Evolutionary conservation across 2,888 invertebrate species (phyloP).

Genomic region (Anagyrus pseudococci): DNA sequence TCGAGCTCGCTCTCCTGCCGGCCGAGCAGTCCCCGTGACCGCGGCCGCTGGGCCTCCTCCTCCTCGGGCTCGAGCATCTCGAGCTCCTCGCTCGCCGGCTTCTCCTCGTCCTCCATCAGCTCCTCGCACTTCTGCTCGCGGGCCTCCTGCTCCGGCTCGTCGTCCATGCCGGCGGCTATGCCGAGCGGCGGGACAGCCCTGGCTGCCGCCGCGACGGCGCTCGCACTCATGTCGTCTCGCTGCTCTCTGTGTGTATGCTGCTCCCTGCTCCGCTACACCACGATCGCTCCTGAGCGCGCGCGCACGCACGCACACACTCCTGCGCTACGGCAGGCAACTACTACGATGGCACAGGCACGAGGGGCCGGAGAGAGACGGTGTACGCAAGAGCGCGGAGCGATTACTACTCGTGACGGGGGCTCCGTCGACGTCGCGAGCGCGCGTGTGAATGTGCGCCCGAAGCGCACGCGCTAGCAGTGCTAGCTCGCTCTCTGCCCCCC

Average conservation of each 20-base stretch:
- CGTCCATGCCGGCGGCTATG: conserved; percentile 53
- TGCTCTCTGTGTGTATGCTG: conserved; percentile 11
- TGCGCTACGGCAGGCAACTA: no score
- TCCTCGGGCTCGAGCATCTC: conserved; percentile 1
- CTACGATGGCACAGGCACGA: no score
- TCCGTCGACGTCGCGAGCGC: no score
- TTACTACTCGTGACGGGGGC: no score
- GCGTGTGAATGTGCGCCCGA: no score
- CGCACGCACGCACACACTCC: neutral
- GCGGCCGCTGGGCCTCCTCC: neutral
- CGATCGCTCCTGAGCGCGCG: neutral
- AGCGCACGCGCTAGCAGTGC: no score
- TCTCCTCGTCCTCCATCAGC: conserved; percentile 30
- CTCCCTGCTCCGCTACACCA: neutral
- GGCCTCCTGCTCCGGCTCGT: conserved; percentile 38
- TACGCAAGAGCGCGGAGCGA: no score
- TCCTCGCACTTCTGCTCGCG: conserved; percentile 1
- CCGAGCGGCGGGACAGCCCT: conserved; percentile 39
- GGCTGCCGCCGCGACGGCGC: conserved; percentile 48
- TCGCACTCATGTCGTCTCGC: conserved; percentile 49
- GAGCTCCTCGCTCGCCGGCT: conserved; percentile 42
- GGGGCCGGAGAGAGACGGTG: no score
- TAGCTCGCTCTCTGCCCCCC: no score
- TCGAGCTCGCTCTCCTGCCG: conserved; percentile 4
- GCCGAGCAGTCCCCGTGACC: neutral